Conservation (phyloP, 2,888 invertebrate genomes). For the Tachina grossa region DNA sequence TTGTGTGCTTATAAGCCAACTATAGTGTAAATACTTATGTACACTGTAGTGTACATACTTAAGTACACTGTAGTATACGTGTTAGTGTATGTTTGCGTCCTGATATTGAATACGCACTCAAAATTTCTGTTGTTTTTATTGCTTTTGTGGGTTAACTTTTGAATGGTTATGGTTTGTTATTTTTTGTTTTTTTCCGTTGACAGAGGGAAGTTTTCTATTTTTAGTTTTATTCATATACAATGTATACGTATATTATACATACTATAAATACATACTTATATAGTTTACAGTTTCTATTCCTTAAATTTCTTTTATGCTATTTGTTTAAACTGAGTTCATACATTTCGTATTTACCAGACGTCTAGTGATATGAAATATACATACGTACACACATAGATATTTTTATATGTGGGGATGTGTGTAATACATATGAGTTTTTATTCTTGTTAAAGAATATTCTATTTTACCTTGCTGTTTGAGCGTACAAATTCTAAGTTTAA, state of each 20-base stretch:
- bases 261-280: no score
- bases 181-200: constrained; percentile 1
- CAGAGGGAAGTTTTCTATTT: neutral
- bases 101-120: constrained; percentile 12
- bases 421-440: neutral
- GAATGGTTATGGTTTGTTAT: neutral
- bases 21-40: neutral
- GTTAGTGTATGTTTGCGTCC: neutral
- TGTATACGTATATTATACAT: no score
- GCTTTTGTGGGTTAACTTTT: no score
- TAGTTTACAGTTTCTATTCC: neutral
- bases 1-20: neutral
- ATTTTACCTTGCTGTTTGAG: no score
- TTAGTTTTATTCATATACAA: neutral
- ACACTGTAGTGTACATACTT: neutral
- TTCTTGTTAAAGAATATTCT: no score
- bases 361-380: no score
- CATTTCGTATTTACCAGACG: neutral
- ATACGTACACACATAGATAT: no score
- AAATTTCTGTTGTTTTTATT: constrained; percentile 6
- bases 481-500: no score
- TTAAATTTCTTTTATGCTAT: neutral
- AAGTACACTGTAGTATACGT: no score
- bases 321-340: neutral
- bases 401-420: neutral